A percentile compares a stretch with the other conserved stretches of the same genome.
Evolutionary conservation across 2,113 vertebrate species (phyloP).

Genomic region (Phainopepla nitens): DNA sequence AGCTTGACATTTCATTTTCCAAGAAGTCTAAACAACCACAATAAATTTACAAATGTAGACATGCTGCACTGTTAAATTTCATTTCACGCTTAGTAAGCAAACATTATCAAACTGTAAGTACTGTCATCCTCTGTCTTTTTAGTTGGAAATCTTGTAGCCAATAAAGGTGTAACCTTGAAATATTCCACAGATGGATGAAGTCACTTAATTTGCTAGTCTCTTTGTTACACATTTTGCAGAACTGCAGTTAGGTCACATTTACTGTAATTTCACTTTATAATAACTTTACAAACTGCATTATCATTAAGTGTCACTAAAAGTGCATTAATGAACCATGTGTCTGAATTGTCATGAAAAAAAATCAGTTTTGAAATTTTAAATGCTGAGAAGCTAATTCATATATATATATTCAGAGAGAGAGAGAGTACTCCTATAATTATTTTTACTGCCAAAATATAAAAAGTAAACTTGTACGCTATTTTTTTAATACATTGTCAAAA

Average conservation of each 20-base stretch:
- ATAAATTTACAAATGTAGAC: slow-evolving; percentile 76
- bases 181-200: slow-evolving; percentile 71
- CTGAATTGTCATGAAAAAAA: background rate
- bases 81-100: slow-evolving; percentile 79
- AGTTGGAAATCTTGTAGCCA: slow-evolving; percentile 71
- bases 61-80: slow-evolving; percentile 73
- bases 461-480: background rate
- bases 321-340: background rate
- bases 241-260: slow-evolving; percentile 21
- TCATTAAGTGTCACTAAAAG: background rate
- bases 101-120: slow-evolving; percentile 70
- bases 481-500: background rate
- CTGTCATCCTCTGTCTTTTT: slow-evolving; percentile 71
- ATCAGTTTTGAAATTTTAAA: background rate
- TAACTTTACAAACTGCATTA: background rate
- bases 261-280: background rate
- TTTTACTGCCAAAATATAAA: background rate
- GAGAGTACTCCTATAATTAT: background rate
- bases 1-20: slow-evolving; percentile 60
- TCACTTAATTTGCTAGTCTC: slow-evolving; percentile 51
- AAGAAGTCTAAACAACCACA: slow-evolving; percentile 72
- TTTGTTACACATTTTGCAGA: slow-evolving; percentile 32
- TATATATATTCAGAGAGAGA: no score
- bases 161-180: slow-evolving; percentile 70
- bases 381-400: background rate